These are phyloP conservation scores for Petrocephalus schoutedeni DNA, from an alignment of 2,797 vertebrate species.

Conservation along the genomic window DNA sequence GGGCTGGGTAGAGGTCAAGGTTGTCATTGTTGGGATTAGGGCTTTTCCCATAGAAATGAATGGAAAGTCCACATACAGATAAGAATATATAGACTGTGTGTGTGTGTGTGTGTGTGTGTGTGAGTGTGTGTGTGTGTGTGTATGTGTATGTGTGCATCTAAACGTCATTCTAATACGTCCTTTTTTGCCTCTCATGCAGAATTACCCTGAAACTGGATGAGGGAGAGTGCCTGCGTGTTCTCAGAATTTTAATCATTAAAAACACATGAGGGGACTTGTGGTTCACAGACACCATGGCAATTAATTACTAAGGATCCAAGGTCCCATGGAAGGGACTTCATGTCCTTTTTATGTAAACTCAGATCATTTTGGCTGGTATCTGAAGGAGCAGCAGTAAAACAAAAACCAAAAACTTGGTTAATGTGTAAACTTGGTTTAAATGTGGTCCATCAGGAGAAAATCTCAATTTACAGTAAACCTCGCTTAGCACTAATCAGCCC, in stretches of 20 bases:
- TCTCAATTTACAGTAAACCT: neutral
- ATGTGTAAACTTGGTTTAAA: neutral
- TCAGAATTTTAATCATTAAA: neutral
- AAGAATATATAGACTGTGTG: neutral
- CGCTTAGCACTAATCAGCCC: too few relatives aligned
- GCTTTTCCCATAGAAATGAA: neutral
- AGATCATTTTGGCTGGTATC: constrained; percentile 1
- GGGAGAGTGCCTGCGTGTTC: neutral
- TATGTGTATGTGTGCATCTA: neutral
- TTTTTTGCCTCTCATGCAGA: neutral
- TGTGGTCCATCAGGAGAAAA: neutral
- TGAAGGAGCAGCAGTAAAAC: neutral
- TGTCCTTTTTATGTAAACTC: constrained; percentile 14
- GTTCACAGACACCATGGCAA: neutral
- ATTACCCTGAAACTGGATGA: neutral
- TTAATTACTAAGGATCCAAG: constrained; percentile 13
- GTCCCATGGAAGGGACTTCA: neutral
- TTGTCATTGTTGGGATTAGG: neutral
- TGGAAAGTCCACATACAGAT: neutral
- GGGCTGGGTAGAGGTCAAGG: neutral
- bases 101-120: neutral
- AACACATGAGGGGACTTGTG: neutral
- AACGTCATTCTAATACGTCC: neutral
- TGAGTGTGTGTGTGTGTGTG: neutral
- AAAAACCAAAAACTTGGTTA: neutral